A percentile compares a stretch with the other conserved stretches of the same genome.
phyloP scores from a whole-genome alignment of 2,888 invertebrate species.

The Parnassius apollo region DNA sequence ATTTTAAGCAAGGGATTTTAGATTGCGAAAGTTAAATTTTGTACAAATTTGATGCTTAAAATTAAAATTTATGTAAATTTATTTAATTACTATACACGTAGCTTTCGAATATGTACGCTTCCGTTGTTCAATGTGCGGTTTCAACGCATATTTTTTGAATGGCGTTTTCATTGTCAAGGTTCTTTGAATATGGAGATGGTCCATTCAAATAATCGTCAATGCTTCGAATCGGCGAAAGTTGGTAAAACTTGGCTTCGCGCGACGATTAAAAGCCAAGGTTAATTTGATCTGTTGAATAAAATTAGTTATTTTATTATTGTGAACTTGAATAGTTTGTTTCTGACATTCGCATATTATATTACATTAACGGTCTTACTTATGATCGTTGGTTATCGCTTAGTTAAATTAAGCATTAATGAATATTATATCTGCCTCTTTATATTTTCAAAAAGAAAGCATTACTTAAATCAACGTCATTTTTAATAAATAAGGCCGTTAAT shows the following conservation, averaged over 20 bases:
- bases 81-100: conserved; percentile 1
- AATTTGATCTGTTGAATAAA: conserved; percentile 22
- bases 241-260: background rate
- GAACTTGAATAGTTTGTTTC: conserved; percentile 15
- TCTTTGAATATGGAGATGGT: conserved; percentile 11
- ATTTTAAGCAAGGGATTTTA: background rate
- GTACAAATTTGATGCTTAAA: background rate
- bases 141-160: background rate
- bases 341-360: conserved; percentile 1
- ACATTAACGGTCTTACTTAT: too few species aligned
- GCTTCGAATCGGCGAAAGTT: conserved; percentile 19
- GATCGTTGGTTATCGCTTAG: too few species aligned
- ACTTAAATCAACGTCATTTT: too few species aligned
- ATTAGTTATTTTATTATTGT: conserved; percentile 16
- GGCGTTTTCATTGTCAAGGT: conserved; percentile 19
- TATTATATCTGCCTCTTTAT: too few species aligned
- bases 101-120: conserved; percentile 6
- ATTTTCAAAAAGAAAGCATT: too few species aligned
- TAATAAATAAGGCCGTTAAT: too few species aligned
- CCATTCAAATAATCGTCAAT: conserved; percentile 3
- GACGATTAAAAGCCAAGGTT: conserved; percentile 21
- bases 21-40: background rate
- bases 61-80: background rate
- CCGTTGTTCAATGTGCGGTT: conserved; percentile 1
- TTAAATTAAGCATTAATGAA: too few species aligned